Evolutionary conservation across 2,797 vertebrate species (phyloP), one percentile per base, ranked within the genome.

Genomic region (Macropodus opercularis): DNA sequence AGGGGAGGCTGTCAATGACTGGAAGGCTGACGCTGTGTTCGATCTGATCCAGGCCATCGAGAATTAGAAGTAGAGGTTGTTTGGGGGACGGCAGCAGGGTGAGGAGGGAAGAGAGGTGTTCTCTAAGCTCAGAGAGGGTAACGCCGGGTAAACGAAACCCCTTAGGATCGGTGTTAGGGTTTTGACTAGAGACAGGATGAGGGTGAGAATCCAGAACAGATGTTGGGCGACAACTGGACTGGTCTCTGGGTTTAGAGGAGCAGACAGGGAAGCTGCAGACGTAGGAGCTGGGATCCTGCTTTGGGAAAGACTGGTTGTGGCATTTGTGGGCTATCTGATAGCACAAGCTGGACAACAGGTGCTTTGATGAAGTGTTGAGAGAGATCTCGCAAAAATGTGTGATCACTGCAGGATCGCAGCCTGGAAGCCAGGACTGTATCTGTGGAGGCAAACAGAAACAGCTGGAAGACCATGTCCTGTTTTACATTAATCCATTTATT

Each of bases 1-100:
- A 80, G 5, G 92, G 91, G 22, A 95, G 71, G 82, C 84, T 89
- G 14, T 73, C 58, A 14, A 90, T 52, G 48, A 88, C 63, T 8
- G 76, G 71, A 42, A 41, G 13, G 35, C 36, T 58, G 5, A 55
- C 49, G 44, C 56, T 52, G 13, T 58, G 55, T 53, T 77, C 29
- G 2, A 90, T 52, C 50, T 90, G 91, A 77, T 93, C 92, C 36
- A 94, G 58, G 4, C 89, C 92, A 51, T 91, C 89, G 1, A 94
- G 62, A 54, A 93, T 80, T 1, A 95, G 60, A 46, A 93, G 58
- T 3, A 94, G 62, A 52, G 88, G 90, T 35, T 40, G 83, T 56
- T 73, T 57, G 21, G 46, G 38, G 3, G 86, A 82, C 3, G 92
- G 88, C 27, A 71, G 68, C n/a, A 18, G 8, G n/a, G 51, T 71